Conservation (phyloP, 2,888 invertebrate species). For the Drosophila meridionalis region DNA sequence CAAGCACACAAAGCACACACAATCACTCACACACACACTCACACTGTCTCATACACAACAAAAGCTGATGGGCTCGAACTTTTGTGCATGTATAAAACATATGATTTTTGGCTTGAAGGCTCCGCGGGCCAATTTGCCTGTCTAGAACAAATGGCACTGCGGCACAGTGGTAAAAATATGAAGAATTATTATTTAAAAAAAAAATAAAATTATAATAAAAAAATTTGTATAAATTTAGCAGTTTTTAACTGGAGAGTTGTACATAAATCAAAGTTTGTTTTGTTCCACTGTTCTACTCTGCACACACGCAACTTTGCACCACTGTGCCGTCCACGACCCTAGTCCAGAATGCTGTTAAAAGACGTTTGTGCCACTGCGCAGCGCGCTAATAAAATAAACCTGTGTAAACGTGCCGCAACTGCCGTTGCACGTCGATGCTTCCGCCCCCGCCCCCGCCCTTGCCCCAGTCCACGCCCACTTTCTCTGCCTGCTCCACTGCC, state of each 20-base stretch:
- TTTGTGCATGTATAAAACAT: slow-evolving; percentile 76
- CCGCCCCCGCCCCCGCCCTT: not conserved
- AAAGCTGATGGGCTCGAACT: slow-evolving; percentile 38
- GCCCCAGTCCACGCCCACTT: not conserved
- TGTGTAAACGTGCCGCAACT: slow-evolving; percentile 53
- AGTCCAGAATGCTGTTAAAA: slow-evolving; percentile 37
- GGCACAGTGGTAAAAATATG: slow-evolving; percentile 4
- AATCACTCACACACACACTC: not conserved
- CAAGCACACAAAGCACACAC: not conserved
- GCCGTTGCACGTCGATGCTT: slow-evolving; percentile 8
- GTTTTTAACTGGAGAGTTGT: not conserved
- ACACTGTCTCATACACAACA: slow-evolving; percentile 7
- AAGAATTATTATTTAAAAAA: not conserved
- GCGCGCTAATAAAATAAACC: slow-evolving; percentile 76
- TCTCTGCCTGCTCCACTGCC: slow-evolving; percentile 22
- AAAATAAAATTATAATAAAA: not conserved
- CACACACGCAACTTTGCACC: not conserved
- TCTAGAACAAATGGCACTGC: slow-evolving; percentile 67
- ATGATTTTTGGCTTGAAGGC: slow-evolving; percentile 77
- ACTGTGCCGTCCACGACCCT: slow-evolving; percentile 11
- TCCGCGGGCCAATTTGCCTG: slow-evolving; percentile 78
- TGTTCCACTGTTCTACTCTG: not conserved
- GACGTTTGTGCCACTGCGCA: slow-evolving; percentile 37
- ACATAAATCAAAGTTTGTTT: not conserved
- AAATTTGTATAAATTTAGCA: not conserved